Conservation (phyloP, 1,140 invertebrate species). For the Cotesia vestalis region DNA sequence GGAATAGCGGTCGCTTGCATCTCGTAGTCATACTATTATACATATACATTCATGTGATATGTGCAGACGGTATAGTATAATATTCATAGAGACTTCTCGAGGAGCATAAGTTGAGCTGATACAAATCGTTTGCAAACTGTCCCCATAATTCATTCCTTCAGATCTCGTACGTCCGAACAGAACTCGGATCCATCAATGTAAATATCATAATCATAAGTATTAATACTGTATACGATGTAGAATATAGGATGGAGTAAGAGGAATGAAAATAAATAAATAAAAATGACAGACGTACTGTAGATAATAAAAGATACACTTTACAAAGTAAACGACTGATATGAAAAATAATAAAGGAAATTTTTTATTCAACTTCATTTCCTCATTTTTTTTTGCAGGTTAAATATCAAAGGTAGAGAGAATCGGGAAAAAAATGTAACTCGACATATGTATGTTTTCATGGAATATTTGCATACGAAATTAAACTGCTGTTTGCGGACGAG, state of each 20-base stretch:
- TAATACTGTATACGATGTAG: too few relatives aligned
- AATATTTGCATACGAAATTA: conserved; percentile 27
- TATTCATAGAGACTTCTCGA: too few relatives aligned
- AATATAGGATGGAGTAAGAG: too few relatives aligned
- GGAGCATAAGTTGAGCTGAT: not conserved
- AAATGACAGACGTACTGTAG: too few relatives aligned
- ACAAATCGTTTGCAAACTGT: conserved; percentile 17
- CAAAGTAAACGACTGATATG: too few relatives aligned
- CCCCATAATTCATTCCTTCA: conserved; percentile 17
- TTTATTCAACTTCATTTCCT: too few relatives aligned
- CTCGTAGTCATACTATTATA: not conserved
- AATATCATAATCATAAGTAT: conserved; percentile 3
- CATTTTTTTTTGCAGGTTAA: too few relatives aligned
- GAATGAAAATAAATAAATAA: too few relatives aligned
- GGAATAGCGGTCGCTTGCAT: not conserved
- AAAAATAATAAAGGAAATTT: too few relatives aligned
- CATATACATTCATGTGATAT: not conserved
- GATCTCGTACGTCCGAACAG: not conserved
- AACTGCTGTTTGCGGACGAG: conserved; percentile 26
- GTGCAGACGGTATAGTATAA: not conserved
- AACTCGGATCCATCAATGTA: conserved; percentile 3
- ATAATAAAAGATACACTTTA: too few relatives aligned
- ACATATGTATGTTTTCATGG: conserved; percentile 18
- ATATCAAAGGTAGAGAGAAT: too few relatives aligned
- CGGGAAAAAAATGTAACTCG: conserved; percentile 22